Conservation (phyloP, 1,140 invertebrate genomes). For the Euura saliciscinereae region DNA sequence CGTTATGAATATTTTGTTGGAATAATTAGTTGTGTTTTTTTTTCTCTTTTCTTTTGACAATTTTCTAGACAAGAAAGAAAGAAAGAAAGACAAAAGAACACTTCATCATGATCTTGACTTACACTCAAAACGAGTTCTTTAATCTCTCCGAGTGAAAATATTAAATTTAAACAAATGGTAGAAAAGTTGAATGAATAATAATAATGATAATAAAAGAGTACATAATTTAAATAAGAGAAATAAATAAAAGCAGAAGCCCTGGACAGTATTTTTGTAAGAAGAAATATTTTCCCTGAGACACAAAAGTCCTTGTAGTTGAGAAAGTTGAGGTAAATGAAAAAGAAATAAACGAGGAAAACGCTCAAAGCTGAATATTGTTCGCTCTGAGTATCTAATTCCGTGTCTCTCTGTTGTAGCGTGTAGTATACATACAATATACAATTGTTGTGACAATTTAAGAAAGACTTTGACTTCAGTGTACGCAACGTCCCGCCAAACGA, state of each 20-base stretch:
- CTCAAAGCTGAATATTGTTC: slow-evolving; percentile 7
- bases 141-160: not conserved
- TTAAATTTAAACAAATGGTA: not conserved
- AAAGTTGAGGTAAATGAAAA: not conserved
- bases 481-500: not conserved
- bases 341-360: too few species aligned
- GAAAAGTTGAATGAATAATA: not conserved
- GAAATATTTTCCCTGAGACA: slow-evolving; percentile 25
- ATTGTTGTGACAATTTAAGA: not conserved
- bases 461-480: not conserved
- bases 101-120: slow-evolving; percentile 21
- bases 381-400: not conserved
- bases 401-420: not conserved
- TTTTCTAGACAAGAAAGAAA: too few species aligned
- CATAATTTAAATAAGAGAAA: not conserved
- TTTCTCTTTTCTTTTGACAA: too few species aligned
- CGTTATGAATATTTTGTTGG: too few species aligned
- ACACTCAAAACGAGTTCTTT: not conserved
- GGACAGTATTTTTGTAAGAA: slow-evolving; percentile 56
- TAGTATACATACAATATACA: not conserved
- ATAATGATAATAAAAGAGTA: not conserved
- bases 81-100: too few species aligned
- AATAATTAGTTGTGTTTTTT: not conserved
- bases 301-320: not conserved
- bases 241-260: slow-evolving; percentile 20